Evolutionary conservation across 2,113 vertebrate genomes (phyloP), one percentile per base, ranked within the genome.

Genomic region (Halichoeres trimaculatus): DNA sequence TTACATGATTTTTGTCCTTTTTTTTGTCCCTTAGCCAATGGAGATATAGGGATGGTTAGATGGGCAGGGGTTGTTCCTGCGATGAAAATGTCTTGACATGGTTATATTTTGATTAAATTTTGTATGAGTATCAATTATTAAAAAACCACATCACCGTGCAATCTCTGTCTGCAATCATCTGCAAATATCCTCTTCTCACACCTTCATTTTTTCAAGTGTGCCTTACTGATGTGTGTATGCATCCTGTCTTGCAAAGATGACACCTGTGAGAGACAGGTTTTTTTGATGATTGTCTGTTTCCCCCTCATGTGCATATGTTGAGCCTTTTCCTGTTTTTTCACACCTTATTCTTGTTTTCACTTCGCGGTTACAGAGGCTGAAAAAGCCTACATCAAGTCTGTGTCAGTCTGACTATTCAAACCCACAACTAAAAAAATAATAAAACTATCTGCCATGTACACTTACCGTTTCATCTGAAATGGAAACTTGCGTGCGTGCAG

Each of bases 311-410:
- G 30, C 35, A 60, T 22, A 38, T 13, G 14, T 23, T 71, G 4
- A 4, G 2, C 0, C 0, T 87, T 59, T 88, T 89, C 86, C 86
- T 91, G 86, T 90, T 91, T 70, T 80, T 83, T 89, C 83, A 80
- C 90, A 91, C 86, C 79, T 90, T 80, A 54, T 60, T 17, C 8
- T 30, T 30, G 3, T 30, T 34, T 79, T 19, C 78, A 61, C 13
- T 0, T 38, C 74, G 71, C 11, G 55, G 60, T 60, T 1, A 58
- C 14, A 23, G 13, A 16, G 8, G 19, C n/a, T 1, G 16, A 52
- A 51, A 36, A 64, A 60, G 36, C 45, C 47, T 6, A 48, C 23
- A 38, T 45, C 50, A 13, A 40, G 50, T 2, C 1, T 5, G 17
- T 40, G 22, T 47, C 11, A 22, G 14, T 5, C 1, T 45, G 23